These are phyloP conservation scores for Marcusenius ussheri DNA, from an alignment of 2,113 vertebrate species.

Conservation along the genomic window DNA sequence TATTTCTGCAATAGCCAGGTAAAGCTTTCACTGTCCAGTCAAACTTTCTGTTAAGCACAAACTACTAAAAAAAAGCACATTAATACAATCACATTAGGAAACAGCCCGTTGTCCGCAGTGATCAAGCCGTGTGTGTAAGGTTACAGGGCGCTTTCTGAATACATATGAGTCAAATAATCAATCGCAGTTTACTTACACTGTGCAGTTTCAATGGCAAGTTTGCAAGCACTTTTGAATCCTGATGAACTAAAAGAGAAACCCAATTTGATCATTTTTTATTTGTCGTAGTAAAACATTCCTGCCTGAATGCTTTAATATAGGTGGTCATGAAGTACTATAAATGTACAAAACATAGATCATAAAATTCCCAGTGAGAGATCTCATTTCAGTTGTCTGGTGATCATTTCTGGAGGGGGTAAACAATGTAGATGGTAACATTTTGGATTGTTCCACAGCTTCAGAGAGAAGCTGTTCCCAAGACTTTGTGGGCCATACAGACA, in stretches of 20 bases:
- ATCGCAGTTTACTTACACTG: neutral
- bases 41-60: neutral
- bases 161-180: neutral
- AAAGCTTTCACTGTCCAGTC: neutral
- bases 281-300: neutral
- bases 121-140: neutral
- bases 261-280: neutral
- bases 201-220: neutral
- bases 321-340: neutral
- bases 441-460: neutral
- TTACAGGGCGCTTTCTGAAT: neutral
- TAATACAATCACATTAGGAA: neutral
- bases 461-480: neutral
- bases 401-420: neutral
- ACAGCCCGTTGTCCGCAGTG: neutral
- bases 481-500: neutral
- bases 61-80: neutral
- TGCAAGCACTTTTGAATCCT: neutral
- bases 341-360: neutral
- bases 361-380: neutral
- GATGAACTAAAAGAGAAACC: neutral
- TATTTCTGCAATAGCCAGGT: neutral
- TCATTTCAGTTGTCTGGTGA: neutral
- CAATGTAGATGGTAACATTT: neutral
- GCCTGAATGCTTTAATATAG: neutral